Evolutionary conservation across 2,113 vertebrate genomes (phyloP), one percentile per base, ranked within the genome.

Genomic region (Channa maculata): DNA sequence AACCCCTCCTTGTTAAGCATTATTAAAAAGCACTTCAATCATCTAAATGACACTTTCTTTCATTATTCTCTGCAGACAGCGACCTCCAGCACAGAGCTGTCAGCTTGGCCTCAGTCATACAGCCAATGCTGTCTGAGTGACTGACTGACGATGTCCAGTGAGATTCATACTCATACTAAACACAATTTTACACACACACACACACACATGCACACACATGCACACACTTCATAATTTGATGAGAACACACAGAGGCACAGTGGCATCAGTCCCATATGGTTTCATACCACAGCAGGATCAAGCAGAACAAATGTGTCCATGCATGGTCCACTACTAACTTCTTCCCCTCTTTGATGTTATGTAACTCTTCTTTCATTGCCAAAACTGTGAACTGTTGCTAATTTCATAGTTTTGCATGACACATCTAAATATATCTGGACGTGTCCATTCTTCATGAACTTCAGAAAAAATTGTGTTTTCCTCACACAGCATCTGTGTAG

Each of bases 31-130:
- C 66, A 59, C 64, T 86, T 87, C 63, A 82, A 74, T 78, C 8
- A 8, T 85, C 70, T 72, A 76, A 88, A 71, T 86, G 86, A 79
- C 74, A 83, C 58, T 51, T 85, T 24, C 46, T 54, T 71, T 84
- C 68, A 86, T 90, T 80, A 84, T 83, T 86, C 85, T 82, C 64
- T 8, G 41, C 69, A 65, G 76, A 60, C 57, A 15, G 48, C 34
- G 34, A 87, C 88, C 78, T 84, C 69, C 75, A 84, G 60, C 84
- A 50, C 68, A 12, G 72, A 85, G 82, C 86, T 85, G 86, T 77
- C 85, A 82, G 58, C 60, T 48, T 14, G 62, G 70, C 62, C 77
- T 57, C 64, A 46, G 64, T 81, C 76, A 70, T 51, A 11, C 38
- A 60, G 71, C 64, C 89, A 63, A 43, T 75, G 70, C 67, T 34